Percentiles rank a stretch among this genome's conserved stretches.
Conservation (phyloP, 2,113 vertebrate genomes). For the Trachemys scripta region DNA sequence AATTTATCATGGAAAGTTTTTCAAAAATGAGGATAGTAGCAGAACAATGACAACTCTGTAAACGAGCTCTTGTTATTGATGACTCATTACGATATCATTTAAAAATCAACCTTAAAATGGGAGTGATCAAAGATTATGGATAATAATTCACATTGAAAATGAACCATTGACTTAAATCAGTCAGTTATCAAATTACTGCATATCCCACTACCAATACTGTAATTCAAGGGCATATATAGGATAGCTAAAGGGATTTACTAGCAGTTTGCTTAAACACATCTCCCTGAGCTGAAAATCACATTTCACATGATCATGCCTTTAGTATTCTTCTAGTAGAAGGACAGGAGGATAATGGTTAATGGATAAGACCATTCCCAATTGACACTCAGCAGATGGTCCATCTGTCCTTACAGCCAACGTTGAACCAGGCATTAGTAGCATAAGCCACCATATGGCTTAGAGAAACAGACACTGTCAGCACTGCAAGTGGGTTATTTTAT, state of each 20-base stretch:
- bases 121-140: rapidly evolving
- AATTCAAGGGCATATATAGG: rapidly evolving
- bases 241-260: not conserved
- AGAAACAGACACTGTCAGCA: not conserved
- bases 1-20: not conserved
- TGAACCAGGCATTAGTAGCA: not conserved
- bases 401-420: conserved; percentile 11
- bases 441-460: conserved; percentile 27
- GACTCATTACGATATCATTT: not conserved
- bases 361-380: not conserved
- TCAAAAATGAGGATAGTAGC: rapidly evolving
- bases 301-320: not conserved
- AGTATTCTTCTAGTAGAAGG: rapidly evolving
- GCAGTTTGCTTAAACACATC: not conserved
- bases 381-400: conserved; percentile 43
- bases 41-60: not conserved
- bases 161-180: rapidly evolving
- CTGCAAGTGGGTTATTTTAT: rapidly evolving
- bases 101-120: not conserved
- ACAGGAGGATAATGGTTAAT: not conserved
- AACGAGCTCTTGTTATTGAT: rapidly evolving
- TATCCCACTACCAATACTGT: not conserved
- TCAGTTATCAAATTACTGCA: rapidly evolving
- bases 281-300: not conserved
- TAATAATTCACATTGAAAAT: not conserved